Evolutionary conservation across 2,888 invertebrate species (phyloP), one percentile per base, ranked within the genome.

Genomic region (Myopa testacea): DNA sequence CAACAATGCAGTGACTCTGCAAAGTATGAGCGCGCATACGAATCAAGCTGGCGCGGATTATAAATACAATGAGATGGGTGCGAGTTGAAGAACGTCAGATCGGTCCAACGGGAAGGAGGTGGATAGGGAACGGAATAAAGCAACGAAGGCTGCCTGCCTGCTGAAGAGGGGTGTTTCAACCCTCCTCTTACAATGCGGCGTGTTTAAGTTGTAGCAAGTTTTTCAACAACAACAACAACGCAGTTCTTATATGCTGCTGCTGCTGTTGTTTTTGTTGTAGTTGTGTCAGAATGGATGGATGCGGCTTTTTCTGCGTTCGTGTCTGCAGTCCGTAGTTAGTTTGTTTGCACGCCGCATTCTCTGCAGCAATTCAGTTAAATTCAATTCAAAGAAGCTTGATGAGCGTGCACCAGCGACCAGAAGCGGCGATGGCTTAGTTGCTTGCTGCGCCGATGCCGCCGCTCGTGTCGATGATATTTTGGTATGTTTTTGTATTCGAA

Each of bases 371-470:
- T 62, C 65, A 68, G 72, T 76, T 76, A 70, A 76, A 76, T 76
- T 78, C 78, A 80, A 76, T 80, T 80, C 78, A 50, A 55, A 75
- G 63, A 65, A 65, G 72, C 58, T 73, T 72, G 68, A 73, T 73
- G 77, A 72, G 65, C 65, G 62, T 55, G 37, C 68, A 76, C 37
- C 75, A 76, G 52, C 70, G 37, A 69, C 58, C 76, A 38, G 60
- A n/a, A 45, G 52, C 52, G 14, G 52, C 14, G 34, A 6, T n/a
- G 5, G 10, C 14, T 55, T 55, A 55, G 10, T 55, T 12, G 55
- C 55, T 69, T 50, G 68, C 68, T 37, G 4, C 16, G 68, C 19
- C 69, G 26, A 50, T 34, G 50, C 45, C 45, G 62, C 63, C 62
- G 7, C n/a, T 67, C 37, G 67, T 38, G 58, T 38, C 12, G 58